Evolutionary conservation across 1,140 invertebrate species (phyloP).

Genomic region (Scylla paramamosain): DNA sequence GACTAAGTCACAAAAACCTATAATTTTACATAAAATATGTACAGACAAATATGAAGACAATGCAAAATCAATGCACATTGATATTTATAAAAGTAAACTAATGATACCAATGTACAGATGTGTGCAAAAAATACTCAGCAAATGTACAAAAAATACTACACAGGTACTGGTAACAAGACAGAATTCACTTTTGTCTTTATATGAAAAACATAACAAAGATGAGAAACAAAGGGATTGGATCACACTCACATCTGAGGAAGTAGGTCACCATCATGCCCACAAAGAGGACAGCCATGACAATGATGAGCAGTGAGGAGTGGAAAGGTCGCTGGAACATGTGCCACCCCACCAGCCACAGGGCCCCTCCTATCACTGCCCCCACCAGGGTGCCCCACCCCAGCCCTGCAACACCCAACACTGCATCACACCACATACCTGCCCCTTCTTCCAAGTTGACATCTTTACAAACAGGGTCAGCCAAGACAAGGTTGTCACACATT

Average conservation of each 20-base stretch:
- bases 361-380: conserved; percentile 81
- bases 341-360: conserved; percentile 82
- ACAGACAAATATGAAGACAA: neutral
- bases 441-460: no score
- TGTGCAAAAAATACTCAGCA: neutral
- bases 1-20: neutral
- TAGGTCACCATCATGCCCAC: conserved; percentile 83
- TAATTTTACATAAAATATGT: neutral
- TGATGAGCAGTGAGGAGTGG: conserved; percentile 82
- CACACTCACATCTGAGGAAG: conserved; percentile 82
- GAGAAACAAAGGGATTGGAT: neutral
- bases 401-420: conserved; percentile 62
- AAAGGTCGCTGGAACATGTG: conserved; percentile 84
- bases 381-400: conserved; percentile 78
- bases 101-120: neutral
- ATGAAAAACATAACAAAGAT: neutral
- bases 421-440: neutral
- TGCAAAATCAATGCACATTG: neutral
- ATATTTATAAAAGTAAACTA: neutral
- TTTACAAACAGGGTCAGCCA: no score
- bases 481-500: no score
- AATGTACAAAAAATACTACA: conserved; percentile 12
- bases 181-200: neutral
- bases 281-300: conserved; percentile 83
- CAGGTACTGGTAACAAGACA: neutral